phyloP scores from a whole-genome alignment of 2,888 invertebrate species.

The Ectemnius continuus region DNA sequence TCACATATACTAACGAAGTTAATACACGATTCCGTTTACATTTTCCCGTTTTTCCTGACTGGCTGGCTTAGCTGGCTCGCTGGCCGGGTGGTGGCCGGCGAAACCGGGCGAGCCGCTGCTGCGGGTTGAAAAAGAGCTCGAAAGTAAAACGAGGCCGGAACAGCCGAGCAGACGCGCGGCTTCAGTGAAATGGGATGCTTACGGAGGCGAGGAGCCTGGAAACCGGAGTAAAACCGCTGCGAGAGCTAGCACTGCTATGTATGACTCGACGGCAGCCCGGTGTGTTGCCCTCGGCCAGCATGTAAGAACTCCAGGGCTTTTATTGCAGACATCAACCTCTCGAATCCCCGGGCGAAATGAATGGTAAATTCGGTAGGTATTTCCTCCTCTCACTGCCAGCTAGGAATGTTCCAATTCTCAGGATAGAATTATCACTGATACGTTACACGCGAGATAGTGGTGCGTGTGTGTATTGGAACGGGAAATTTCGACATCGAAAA shows the following conservation, averaged over 20 bases:
- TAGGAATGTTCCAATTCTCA: too few relatives aligned
- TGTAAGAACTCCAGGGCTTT: background rate
- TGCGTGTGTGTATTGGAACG: background rate
- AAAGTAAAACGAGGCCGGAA: conserved; percentile 27
- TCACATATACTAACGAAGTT: conserved; percentile 27
- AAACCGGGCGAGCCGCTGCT: conserved; percentile 19
- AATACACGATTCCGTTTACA: conserved; percentile 37
- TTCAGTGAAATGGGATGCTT: conserved; percentile 27
- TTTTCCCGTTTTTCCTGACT: conserved; percentile 16
- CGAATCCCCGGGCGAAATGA: too few relatives aligned
- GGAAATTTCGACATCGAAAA: background rate
- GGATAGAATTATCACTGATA: background rate
- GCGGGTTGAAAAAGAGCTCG: conserved; percentile 35
- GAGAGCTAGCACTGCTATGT: conserved; percentile 1
- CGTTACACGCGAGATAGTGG: background rate
- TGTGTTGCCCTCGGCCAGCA: conserved; percentile 11
- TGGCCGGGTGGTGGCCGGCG: too few relatives aligned
- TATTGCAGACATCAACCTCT: background rate
- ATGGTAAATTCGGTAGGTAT: too few relatives aligned
- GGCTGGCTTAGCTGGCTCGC: too few relatives aligned
- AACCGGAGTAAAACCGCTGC: conserved; percentile 23
- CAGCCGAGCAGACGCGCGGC: conserved; percentile 14
- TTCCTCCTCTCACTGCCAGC: too few relatives aligned
- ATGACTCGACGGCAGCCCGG: conserved; percentile 29
- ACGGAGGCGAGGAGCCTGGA: conserved; percentile 28